Conservation (phyloP, 2,888 invertebrate genomes). For the Congeria kusceri region DNA sequence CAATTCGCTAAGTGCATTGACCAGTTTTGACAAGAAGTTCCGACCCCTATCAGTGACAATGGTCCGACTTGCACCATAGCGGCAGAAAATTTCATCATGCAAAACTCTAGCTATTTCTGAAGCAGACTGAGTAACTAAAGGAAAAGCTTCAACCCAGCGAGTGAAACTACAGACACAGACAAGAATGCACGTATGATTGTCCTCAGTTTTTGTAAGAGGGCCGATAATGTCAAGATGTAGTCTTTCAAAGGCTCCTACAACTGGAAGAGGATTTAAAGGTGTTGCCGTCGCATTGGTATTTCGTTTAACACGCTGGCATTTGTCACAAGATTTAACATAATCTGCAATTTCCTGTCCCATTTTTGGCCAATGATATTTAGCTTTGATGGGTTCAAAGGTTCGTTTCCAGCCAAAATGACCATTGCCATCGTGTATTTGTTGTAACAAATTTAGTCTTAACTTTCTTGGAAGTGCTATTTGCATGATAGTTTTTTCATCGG, state of each 20-base stretch:
- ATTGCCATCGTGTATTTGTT: neutral
- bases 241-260: conserved; percentile 29
- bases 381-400: neutral
- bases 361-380: conserved; percentile 5
- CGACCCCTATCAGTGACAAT: conserved; percentile 51
- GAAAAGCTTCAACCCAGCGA: conserved; percentile 51
- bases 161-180: conserved; percentile 46
- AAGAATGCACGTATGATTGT: conserved; percentile 49
- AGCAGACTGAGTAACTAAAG: conserved; percentile 38
- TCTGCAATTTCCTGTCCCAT: conserved; percentile 42
- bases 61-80: conserved; percentile 43
- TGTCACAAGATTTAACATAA: conserved; percentile 49
- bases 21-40: conserved; percentile 42
- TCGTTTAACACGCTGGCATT: conserved; percentile 46
- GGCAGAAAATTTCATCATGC: conserved; percentile 51
- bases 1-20: conserved; percentile 32
- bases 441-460: conserved; percentile 17
- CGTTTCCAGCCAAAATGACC: neutral
- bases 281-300: conserved; percentile 8
- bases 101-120: conserved; percentile 42
- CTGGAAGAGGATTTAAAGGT: conserved; percentile 37
- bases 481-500: conserved; percentile 20
- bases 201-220: conserved; percentile 32
- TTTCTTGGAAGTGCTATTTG: conserved; percentile 30
- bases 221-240: conserved; percentile 34